Percentiles rank a stretch among this genome's conserved stretches.
These are phyloP conservation scores for Silurus lanzhouensis DNA, from an alignment of 2,797 vertebrate genomes.

Conservation along the genomic window DNA sequence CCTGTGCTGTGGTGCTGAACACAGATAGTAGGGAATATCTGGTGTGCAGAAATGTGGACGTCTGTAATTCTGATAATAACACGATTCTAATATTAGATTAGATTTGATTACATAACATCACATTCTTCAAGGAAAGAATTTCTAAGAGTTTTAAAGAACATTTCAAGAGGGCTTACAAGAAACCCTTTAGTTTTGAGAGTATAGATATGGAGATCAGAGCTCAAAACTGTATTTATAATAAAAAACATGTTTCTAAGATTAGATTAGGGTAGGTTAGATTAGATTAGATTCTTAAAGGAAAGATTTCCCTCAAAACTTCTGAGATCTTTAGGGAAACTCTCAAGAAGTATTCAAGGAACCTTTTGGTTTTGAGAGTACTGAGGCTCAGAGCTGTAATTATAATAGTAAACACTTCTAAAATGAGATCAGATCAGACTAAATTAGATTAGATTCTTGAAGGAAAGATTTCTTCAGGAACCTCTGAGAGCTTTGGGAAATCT, in stretches of 20 bases:
- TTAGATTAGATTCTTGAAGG: too few relatives aligned
- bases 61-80: background rate
- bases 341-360: background rate
- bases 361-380: background rate
- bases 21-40: background rate
- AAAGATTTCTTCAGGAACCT: too few relatives aligned
- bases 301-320: background rate
- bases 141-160: background rate
- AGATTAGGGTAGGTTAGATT: background rate
- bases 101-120: background rate
- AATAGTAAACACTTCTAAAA: too few relatives aligned
- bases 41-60: background rate
- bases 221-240: too few relatives aligned
- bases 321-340: background rate
- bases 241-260: background rate
- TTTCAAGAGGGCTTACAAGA: background rate
- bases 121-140: background rate
- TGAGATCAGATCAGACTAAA: too few relatives aligned
- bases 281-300: background rate
- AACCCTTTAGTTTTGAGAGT: background rate
- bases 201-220: too few relatives aligned
- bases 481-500: too few relatives aligned
- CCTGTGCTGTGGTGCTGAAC: slow-evolving; percentile 12
- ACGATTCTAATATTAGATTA: background rate
- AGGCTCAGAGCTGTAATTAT: too few relatives aligned